phyloP scores from a whole-genome alignment of 2,888 invertebrate genomes.

The Thereva nobilitata region DNA sequence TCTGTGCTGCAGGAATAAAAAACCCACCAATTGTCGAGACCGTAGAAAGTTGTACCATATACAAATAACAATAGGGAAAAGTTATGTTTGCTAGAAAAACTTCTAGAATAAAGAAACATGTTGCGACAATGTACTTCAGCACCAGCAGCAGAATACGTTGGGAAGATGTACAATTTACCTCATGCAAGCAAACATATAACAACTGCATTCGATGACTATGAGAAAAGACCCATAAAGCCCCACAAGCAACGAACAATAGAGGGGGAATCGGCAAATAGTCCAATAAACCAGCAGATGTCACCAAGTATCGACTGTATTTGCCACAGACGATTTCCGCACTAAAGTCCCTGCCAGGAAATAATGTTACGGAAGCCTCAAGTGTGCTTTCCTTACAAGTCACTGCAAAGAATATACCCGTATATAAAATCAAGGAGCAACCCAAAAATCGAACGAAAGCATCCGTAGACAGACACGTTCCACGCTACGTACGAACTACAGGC shows the following conservation, averaged over 20 bases:
- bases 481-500: neutral
- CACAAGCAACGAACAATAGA: constrained; percentile 16
- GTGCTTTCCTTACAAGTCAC: neutral
- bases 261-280: constrained; percentile 29
- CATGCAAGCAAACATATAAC: constrained; percentile 23
- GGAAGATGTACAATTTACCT: constrained; percentile 25
- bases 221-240: constrained; percentile 28
- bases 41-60: too few relatives aligned
- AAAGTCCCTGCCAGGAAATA: constrained; percentile 22
- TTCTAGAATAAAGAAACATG: neutral
- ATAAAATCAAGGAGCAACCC: constrained; percentile 6
- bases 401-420: neutral
- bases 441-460: constrained; percentile 12
- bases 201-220: constrained; percentile 26
- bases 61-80: too few relatives aligned
- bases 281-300: constrained; percentile 34
- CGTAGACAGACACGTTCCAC: neutral
- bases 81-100: neutral
- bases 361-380: constrained; percentile 2
- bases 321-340: constrained; percentile 24
- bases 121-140: constrained; percentile 10
- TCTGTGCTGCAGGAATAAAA: neutral
- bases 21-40: neutral
- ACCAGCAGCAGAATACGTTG: constrained; percentile 5
- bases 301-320: constrained; percentile 14